Base-by-base conservation (phyloP, 2,113 vertebrate species). In the Cochlearius cochlearius region DNA sequence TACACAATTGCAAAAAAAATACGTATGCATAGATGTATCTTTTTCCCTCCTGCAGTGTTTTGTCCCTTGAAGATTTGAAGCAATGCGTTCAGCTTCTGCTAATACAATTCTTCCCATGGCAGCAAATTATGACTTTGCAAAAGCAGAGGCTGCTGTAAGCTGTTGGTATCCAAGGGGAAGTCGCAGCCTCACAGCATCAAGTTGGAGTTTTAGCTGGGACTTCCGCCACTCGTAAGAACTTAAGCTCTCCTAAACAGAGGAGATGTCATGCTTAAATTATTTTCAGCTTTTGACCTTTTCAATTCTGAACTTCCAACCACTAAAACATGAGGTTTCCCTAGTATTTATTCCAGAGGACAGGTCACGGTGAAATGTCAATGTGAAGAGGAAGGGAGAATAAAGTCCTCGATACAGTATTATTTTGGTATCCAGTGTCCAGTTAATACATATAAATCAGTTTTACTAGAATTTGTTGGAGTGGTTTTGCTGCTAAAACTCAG, bases 11-110 rank as follows among this genome's bases (percentile, higher is more conserved):
- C 67, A 97, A 88, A 94, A 88, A 94, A 95, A 86, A 94, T 83
- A 45, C 72, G 9, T 88, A 22, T 19, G 25, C 0, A 0, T 36
- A 10, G 66, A 32, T 38, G 5, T 63, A 92, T 97, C 67, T 90
- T 97, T 96, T 96, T 41, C 30, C 38, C 60, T 95, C 64, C 75
- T 87, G 82, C 75, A 92, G 87, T 96, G 83, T 97, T 97, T 96
- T 93, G 93, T 95, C 92, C 91, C 91, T 97, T 32, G 19, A 94
- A 96, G 96, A 91, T 91, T 94, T 97, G 96, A 92, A 95, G 83
- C 87, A 95, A 7, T 41, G 29, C 11, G 19, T 92, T 97, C 87
- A 60, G 92, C 97, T 86, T 96, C 81, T 96, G 91, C 79, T 96
- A 92, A 84, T 94, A 71, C 18, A 94, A 62, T 92, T 96, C 87